Evolutionary conservation across 2,113 vertebrate genomes (phyloP).

Genomic region (Stigmatopora argus): DNA sequence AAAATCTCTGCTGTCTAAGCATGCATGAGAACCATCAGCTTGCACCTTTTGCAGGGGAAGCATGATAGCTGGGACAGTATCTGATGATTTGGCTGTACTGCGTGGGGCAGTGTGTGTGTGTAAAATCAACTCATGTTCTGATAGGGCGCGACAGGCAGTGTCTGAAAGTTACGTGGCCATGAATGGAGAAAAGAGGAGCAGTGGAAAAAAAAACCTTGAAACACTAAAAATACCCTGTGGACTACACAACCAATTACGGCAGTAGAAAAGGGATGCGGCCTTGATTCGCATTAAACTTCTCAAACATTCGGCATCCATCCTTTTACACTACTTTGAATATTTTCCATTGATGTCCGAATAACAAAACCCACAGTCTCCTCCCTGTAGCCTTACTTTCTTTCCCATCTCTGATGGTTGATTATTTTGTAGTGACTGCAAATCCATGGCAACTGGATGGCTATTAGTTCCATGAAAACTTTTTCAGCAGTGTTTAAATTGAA

Average conservation of each 20-base stretch:
- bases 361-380: conserved; percentile 8
- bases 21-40: conserved; percentile 34
- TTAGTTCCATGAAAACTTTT: conserved; percentile 3
- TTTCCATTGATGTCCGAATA: conserved; percentile 21
- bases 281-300: conserved; percentile 42
- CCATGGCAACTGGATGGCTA: conserved; percentile 16
- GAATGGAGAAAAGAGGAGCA: conserved; percentile 50
- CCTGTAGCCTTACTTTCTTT: conserved; percentile 11
- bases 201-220: conserved; percentile 42
- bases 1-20: conserved; percentile 29
- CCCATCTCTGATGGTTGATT: conserved; percentile 4
- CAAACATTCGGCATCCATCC: conserved; percentile 18
- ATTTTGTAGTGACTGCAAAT: conserved; percentile 12
- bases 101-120: conserved; percentile 1
- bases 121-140: conserved; percentile 28
- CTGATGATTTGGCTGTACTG: neutral
- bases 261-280: conserved; percentile 43
- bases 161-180: conserved; percentile 47
- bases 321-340: conserved; percentile 12
- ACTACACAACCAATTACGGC: conserved; percentile 71
- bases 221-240: conserved; percentile 57
- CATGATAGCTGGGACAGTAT: conserved; percentile 5
- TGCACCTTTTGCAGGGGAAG: conserved; percentile 3
- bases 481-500: neutral
- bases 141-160: conserved; percentile 23